phyloP scores from a whole-genome alignment of 2,888 invertebrate genomes.

The Steinernema hermaphroditum region DNA sequence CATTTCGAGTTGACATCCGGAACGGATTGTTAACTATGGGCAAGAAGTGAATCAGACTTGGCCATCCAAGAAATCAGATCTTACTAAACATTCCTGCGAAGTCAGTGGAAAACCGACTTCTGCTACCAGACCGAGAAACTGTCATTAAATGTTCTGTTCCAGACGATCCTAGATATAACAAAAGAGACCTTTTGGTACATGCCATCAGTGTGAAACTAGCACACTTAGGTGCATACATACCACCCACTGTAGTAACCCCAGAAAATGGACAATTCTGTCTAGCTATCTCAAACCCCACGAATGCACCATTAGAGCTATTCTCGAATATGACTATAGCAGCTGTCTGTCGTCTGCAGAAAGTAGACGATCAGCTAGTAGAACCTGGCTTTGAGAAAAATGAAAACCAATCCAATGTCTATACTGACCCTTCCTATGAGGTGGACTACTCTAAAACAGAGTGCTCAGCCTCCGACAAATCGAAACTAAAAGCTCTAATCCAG shows the following conservation, averaged over 20 bases:
- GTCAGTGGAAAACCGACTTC: background rate
- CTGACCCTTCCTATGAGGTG: constrained; percentile 36
- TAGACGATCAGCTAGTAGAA: background rate
- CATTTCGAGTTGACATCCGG: background rate
- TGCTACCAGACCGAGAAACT: background rate
- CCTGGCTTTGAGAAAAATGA: background rate
- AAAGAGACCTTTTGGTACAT: background rate
- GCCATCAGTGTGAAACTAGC: background rate
- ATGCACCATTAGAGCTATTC: background rate
- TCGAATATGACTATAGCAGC: background rate
- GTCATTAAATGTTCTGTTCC: constrained; percentile 3
- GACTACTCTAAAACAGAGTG: constrained; percentile 31
- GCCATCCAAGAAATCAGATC: background rate
- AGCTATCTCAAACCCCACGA: background rate
- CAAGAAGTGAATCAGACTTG: background rate
- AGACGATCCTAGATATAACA: background rate
- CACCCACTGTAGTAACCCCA: constrained; percentile 2
- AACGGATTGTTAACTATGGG: background rate
- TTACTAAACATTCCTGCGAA: background rate
- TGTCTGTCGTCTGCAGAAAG: background rate
- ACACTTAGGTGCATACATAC: background rate
- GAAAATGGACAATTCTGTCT: background rate
- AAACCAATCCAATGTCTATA: background rate
- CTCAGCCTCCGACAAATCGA: background rate
- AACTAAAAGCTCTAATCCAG: constrained; percentile 35